Conservation (phyloP, 2,113 vertebrate genomes). For the Syngnathoides biaculeatus region DNA sequence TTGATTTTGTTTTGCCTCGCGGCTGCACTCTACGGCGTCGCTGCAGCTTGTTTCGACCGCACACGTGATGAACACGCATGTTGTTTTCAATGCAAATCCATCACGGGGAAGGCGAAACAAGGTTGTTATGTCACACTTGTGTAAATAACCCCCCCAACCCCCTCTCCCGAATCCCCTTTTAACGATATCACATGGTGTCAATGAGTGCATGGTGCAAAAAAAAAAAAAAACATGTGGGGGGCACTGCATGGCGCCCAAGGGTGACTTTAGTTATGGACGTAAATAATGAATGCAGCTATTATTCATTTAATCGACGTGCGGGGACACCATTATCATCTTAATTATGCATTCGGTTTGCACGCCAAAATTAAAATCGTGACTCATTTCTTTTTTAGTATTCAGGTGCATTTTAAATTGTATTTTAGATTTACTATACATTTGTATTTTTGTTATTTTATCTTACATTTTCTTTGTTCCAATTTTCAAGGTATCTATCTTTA, state of each 20-base stretch:
- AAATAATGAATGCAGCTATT: not conserved
- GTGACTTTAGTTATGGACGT: not conserved
- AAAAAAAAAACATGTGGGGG: slow-evolving; percentile 28
- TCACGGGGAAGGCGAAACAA: slow-evolving; percentile 18
- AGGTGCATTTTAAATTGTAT: not conserved
- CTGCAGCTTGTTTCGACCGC: not conserved
- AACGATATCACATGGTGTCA: slow-evolving; percentile 42
- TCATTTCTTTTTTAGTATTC: not conserved
- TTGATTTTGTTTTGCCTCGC: not conserved
- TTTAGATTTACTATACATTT: not conserved
- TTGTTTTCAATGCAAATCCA: not conserved
- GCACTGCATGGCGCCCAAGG: not conserved
- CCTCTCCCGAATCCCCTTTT: slow-evolving; percentile 12
- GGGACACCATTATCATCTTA: not conserved
- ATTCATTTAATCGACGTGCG: not conserved
- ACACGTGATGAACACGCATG: not conserved
- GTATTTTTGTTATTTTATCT: not conserved
- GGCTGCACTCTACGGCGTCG: not conserved
- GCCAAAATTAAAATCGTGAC: not conserved
- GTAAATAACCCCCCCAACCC: slow-evolving; percentile 11
- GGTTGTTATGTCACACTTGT: slow-evolving; percentile 24
- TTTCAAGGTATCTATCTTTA: not conserved
- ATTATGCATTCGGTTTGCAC: not conserved
- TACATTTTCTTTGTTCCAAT: not conserved
- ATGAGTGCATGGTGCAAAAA: slow-evolving; percentile 21